These are phyloP conservation scores for Colaptes auratus DNA, from an alignment of 2,113 vertebrate genomes.

Conservation along the genomic window DNA sequence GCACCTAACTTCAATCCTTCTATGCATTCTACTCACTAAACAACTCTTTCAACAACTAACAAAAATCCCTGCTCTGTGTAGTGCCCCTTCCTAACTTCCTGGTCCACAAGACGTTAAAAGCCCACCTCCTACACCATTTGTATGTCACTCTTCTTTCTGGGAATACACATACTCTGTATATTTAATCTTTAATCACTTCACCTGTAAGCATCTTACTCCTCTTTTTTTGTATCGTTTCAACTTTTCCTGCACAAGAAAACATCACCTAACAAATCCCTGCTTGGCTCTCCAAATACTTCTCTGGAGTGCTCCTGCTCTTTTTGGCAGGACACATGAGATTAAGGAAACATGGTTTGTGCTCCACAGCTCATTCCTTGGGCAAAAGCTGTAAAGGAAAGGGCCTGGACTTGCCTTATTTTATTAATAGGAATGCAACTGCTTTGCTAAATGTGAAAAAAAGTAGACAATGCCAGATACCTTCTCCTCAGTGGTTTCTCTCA, in stretches of 20 bases:
- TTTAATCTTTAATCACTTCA: not conserved
- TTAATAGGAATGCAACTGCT: not conserved
- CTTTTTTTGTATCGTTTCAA: not conserved
- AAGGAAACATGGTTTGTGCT: not conserved
- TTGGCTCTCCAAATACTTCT: not conserved
- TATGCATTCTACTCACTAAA: not conserved
- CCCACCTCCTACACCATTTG: not conserved
- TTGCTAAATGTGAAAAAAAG: not conserved
- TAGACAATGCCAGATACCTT: not conserved
- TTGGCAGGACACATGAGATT: not conserved
- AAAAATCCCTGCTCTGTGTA: not conserved
- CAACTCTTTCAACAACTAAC: not conserved
- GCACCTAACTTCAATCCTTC: not conserved
- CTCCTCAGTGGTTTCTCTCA: not conserved
- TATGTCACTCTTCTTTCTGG: not conserved
- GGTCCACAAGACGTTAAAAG: not conserved
- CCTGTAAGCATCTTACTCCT: not conserved
- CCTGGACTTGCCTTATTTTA: not conserved
- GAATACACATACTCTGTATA: not conserved
- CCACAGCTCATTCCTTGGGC: not conserved
- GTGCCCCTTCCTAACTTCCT: not conserved
- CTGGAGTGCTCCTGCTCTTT: not conserved
- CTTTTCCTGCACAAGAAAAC: not conserved
- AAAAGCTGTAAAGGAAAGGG: not conserved
- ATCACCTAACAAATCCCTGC: not conserved